These are phyloP conservation scores for Beris morrisii DNA, from an alignment of 2,888 invertebrate species.

Conservation along the genomic window DNA sequence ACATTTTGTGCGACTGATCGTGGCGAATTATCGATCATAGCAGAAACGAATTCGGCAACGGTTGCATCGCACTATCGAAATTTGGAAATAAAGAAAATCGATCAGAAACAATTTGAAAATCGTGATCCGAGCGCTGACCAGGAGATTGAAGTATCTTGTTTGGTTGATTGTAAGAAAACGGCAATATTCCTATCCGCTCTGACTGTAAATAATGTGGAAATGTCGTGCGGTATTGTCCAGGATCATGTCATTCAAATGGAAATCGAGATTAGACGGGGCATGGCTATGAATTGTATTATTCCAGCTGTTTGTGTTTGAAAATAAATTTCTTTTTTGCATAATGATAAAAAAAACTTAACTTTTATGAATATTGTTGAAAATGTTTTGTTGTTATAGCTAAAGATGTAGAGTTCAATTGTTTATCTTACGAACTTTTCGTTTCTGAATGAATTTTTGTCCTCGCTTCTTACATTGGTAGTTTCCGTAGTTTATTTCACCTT, in stretches of 20 bases:
- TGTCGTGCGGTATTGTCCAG: conserved; percentile 76
- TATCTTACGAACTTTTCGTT: no score
- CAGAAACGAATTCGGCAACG: conserved; percentile 78
- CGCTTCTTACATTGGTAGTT: no score
- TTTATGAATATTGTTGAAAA: no score
- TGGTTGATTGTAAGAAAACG: conserved; percentile 78
- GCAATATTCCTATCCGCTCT: conserved; percentile 78
- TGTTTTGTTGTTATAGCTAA: no score
- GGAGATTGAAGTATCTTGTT: conserved; percentile 59
- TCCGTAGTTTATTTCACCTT: no score
- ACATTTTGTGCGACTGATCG: conserved; percentile 71
- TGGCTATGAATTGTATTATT: conserved; percentile 79
- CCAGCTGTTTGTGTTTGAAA: conserved; percentile 62
- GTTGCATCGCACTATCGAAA: conserved; percentile 80
- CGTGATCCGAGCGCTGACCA: conserved; percentile 42
- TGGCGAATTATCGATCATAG: conserved; percentile 72
- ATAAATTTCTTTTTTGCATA: not conserved
- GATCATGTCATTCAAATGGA: conserved; percentile 74
- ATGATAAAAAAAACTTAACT: no score
- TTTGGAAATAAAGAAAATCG: conserved; percentile 62
- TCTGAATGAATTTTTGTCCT: no score
- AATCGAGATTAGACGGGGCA: conserved; percentile 71
- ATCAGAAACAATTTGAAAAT: conserved; percentile 3
- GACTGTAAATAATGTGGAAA: conserved; percentile 70
- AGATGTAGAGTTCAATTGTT: no score